Conservation (phyloP, 1,140 invertebrate species). For the Acromyrmex charruanus region DNA sequence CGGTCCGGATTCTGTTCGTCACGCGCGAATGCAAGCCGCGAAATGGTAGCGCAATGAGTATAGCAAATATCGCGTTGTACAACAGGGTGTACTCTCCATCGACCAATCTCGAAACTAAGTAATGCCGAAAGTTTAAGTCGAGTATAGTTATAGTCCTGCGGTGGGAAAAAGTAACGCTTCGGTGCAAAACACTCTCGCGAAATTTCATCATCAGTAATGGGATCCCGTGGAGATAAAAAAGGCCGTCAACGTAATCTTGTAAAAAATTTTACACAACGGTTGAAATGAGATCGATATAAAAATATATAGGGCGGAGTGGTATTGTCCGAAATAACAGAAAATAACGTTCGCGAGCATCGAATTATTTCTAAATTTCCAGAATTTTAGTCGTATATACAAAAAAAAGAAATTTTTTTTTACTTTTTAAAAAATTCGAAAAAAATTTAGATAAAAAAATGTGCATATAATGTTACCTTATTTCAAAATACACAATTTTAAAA, state of each 20-base stretch:
- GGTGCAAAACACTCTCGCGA: conserved; percentile 4
- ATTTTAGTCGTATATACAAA: not conserved
- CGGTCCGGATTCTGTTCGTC: conserved; percentile 6
- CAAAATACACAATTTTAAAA: no score
- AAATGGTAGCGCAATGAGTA: not conserved
- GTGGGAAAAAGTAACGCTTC: not conserved
- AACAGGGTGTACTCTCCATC: not conserved
- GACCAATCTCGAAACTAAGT: conserved; percentile 41
- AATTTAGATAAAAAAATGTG: not conserved
- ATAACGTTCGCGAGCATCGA: not conserved
- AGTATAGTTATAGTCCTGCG: conserved; percentile 14
- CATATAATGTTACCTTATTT: no score
- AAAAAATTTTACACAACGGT: conserved; percentile 4
- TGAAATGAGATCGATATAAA: conserved; percentile 15
- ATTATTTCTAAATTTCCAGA: conserved; percentile 8
- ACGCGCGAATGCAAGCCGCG: conserved; percentile 18
- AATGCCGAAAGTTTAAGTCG: conserved; percentile 2
- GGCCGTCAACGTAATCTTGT: not conserved
- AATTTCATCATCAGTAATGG: conserved; percentile 32
- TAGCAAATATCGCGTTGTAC: conserved; percentile 13
- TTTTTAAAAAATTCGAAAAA: not conserved
- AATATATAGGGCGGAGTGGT: not conserved
- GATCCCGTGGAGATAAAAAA: conserved; percentile 23
- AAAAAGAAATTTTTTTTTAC: not conserved
- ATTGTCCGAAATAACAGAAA: conserved; percentile 3